A percentile compares a stretch with the other conserved stretches of the same genome.
These are phyloP conservation scores for Coleophora deauratella DNA, from an alignment of 2,888 invertebrate genomes.

Conservation along the genomic window DNA sequence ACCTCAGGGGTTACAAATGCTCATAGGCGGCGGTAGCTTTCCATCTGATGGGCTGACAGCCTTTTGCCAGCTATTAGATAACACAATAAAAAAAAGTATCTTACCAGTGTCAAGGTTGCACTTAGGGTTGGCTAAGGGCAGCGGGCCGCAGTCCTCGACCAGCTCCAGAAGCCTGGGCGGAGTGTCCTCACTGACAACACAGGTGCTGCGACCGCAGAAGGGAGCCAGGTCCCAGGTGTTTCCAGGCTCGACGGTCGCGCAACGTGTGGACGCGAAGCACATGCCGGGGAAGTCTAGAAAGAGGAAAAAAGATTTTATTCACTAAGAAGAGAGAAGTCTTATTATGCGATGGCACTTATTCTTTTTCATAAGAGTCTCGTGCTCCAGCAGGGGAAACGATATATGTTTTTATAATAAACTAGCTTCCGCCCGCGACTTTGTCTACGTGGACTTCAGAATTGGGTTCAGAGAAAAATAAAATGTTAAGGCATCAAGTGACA, in stretches of 20 bases:
- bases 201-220: conserved; percentile 93
- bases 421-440: too few relatives aligned
- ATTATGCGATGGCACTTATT: neutral
- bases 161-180: conserved; percentile 85
- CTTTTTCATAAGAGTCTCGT: neutral
- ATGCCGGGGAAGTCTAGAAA: conserved; percentile 87
- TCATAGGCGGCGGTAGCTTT: too few relatives aligned
- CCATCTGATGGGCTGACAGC: too few relatives aligned
- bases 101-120: conserved; percentile 83
- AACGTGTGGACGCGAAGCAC: conserved; percentile 93
- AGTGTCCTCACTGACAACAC: conserved; percentile 84
- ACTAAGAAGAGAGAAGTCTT: neutral
- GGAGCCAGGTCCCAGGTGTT: conserved; percentile 90
- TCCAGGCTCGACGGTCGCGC: conserved; percentile 89
- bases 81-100: too few relatives aligned
- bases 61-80: too few relatives aligned
- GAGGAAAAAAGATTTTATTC: neutral
- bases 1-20: too few relatives aligned
- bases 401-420: too few relatives aligned
- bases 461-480: too few relatives aligned
- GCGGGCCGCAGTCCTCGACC: conserved; percentile 92
- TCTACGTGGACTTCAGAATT: too few relatives aligned
- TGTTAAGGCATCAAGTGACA: too few relatives aligned
- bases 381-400: too few relatives aligned
- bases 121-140: conserved; percentile 89